Percentiles rank a stretch among this genome's conserved stretches.
phyloP scores from a whole-genome alignment of 2,888 invertebrate genomes.

The Phaonia tiefii region DNA sequence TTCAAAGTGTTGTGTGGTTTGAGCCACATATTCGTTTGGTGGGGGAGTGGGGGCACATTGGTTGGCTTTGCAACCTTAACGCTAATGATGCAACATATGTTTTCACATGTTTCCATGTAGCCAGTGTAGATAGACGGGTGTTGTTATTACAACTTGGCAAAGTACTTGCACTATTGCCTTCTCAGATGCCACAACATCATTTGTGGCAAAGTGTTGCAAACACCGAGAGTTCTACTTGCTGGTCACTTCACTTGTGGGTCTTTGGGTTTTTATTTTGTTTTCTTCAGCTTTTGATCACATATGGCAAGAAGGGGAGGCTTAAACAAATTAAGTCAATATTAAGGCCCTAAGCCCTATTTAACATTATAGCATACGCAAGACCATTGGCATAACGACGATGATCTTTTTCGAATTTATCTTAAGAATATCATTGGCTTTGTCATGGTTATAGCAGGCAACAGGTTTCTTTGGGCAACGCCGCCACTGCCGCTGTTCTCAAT shows the following conservation, averaged over 20 bases:
- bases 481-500: neutral
- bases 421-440: conserved; percentile 19
- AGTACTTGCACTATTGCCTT: conserved; percentile 30
- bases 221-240: conserved; percentile 54
- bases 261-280: conserved; percentile 11
- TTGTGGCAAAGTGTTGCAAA: conserved; percentile 43
- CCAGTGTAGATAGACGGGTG: neutral
- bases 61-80: conserved; percentile 56
- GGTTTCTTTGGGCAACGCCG: neutral
- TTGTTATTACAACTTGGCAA: conserved; percentile 29
- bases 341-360: conserved; percentile 62
- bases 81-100: conserved; percentile 66
- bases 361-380: conserved; percentile 30
- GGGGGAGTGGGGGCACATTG: too few species aligned
- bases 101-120: conserved; percentile 54
- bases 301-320: conserved; percentile 39
- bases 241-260: conserved; percentile 35
- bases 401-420: neutral
- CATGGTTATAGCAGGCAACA: neutral
- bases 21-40: too few species aligned
- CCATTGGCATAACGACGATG: too few species aligned
- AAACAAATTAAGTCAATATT: conserved; percentile 65
- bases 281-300: neutral
- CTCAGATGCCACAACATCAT: neutral
- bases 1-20: too few species aligned